Percentiles rank a stretch among this genome's conserved stretches.
phyloP scores from a whole-genome alignment of 2,113 vertebrate genomes.

The Prunella fulvescens region DNA sequence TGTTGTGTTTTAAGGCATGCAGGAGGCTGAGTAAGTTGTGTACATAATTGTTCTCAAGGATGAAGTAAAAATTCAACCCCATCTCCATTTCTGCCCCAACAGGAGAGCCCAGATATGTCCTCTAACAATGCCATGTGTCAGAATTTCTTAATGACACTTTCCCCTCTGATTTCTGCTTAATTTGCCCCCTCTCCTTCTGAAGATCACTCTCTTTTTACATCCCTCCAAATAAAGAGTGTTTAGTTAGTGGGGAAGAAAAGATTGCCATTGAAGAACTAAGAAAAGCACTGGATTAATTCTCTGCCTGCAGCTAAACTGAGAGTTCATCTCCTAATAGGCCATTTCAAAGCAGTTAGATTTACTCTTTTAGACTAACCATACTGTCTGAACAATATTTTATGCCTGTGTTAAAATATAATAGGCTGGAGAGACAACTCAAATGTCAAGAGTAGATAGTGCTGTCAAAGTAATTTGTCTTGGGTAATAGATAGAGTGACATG shows the following conservation, averaged over 20 bases:
- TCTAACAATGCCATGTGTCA: not conserved
- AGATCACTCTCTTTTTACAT: slow-evolving; percentile 49
- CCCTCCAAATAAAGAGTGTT: not conserved
- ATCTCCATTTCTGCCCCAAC: not conserved
- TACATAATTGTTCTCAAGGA: not conserved
- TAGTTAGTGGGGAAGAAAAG: not conserved
- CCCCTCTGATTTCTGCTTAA: slow-evolving; percentile 40
- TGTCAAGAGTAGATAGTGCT: slow-evolving; percentile 67
- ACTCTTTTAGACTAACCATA: slow-evolving; percentile 65
- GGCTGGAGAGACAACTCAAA: slow-evolving; percentile 66
- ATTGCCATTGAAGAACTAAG: slow-evolving; percentile 49
- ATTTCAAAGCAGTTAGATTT: slow-evolving; percentile 70
- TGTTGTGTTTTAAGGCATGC: not conserved
- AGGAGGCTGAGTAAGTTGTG: not conserved
- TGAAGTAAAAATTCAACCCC: not conserved
- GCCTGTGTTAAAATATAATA: slow-evolving; percentile 66
- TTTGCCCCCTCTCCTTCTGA: slow-evolving; percentile 9
- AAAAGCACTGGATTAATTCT: slow-evolving; percentile 61
- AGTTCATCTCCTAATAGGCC: slow-evolving; percentile 67
- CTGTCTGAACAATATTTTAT: slow-evolving; percentile 72
- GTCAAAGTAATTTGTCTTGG: slow-evolving; percentile 72
- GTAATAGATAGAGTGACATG: slow-evolving; percentile 57
- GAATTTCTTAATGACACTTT: slow-evolving; percentile 30
- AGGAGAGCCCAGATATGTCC: not conserved
- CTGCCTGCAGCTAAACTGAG: slow-evolving; percentile 61